Conservation (phyloP, 2,888 invertebrate genomes). For the Priocnemis perturbator region DNA sequence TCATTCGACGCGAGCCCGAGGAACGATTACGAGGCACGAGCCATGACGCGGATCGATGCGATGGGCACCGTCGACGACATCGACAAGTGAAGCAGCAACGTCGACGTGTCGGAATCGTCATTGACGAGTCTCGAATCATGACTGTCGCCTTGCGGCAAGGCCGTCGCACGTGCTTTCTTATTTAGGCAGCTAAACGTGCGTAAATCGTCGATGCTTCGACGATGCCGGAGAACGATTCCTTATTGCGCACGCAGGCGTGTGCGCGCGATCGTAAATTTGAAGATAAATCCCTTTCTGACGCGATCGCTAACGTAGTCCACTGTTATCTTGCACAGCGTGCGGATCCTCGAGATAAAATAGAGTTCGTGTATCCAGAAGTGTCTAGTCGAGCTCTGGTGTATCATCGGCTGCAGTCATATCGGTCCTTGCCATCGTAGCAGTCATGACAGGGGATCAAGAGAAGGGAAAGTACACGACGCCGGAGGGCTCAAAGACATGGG, state of each 20-base stretch:
- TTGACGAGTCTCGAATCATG: too few relatives aligned
- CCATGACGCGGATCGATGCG: too few relatives aligned
- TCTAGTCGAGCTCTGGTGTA: constrained; percentile 6
- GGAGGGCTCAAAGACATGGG: constrained; percentile 59
- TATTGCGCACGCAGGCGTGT: neutral
- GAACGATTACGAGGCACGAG: too few relatives aligned
- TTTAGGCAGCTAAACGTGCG: neutral
- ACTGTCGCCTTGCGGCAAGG: too few relatives aligned
- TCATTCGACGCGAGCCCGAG: too few relatives aligned
- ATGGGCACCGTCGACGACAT: too few relatives aligned
- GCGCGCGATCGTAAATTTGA: constrained; percentile 25
- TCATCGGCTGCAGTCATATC: neutral
- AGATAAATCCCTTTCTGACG: constrained; percentile 22
- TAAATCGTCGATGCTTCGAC: neutral
- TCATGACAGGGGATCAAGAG: constrained; percentile 32
- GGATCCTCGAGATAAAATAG: constrained; percentile 22
- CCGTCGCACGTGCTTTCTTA: too few relatives aligned
- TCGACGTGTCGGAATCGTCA: too few relatives aligned
- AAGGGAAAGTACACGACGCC: constrained; percentile 55
- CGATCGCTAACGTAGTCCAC: neutral
- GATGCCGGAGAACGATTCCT: neutral
- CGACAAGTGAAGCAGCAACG: too few relatives aligned
- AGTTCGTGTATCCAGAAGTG: neutral
- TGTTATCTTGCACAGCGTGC: constrained; percentile 26
- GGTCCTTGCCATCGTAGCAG: too few relatives aligned